Base-by-base conservation (phyloP, 1,140 invertebrate genomes). In the Drosophila baimaii region DNA sequence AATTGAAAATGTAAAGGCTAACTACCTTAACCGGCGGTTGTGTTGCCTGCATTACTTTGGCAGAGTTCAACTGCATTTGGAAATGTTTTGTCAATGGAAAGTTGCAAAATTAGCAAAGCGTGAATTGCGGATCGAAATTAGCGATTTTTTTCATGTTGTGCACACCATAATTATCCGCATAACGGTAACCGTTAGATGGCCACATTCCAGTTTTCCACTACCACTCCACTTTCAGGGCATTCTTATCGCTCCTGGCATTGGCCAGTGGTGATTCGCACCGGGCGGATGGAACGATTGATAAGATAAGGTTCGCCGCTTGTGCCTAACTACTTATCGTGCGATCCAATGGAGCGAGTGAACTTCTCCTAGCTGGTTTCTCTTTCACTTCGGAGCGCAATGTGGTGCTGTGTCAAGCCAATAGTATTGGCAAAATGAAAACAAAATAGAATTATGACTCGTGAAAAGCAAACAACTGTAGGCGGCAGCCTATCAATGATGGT, bases 31-130 rank as follows among this genome's bases (percentile, higher is more conserved):
- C 27, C 31, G 15, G 15, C 25, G 12, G 29, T 25, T 54, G 23
- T 19, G n/a, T 15, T 68, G n/a, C 31, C 25, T 66, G 49, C 37
- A 46, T 58, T 55, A 49, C 58, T 70, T 73, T 66, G 79, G 56
- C 70, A 65, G 69, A 72, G 66, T 84, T 83, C 43, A 73, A 65
- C 79, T 80, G 63, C 81, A 80, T 84, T 83, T 76, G 49, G 37
- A 81, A 86, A 74, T 86, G 58, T 85, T 77, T 85, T 85, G 82
- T 88, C 84, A 89, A 88, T 88, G 84, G 84, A 84, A 88, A 89
- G 84, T 81, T 74, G 62, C 31, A 63, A 88, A 85, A 84, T 75
- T 80, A 88, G 64, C 84, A 89, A 88, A 84, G 84, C 84, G 77
- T 88, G 65, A 78, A 89, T 83, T 80, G 69, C 57, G 88, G 89